Evolutionary conservation across 2,888 invertebrate species (phyloP), one percentile per base, ranked within the genome.

Genomic region (Rhorus exstirpatorius): DNA sequence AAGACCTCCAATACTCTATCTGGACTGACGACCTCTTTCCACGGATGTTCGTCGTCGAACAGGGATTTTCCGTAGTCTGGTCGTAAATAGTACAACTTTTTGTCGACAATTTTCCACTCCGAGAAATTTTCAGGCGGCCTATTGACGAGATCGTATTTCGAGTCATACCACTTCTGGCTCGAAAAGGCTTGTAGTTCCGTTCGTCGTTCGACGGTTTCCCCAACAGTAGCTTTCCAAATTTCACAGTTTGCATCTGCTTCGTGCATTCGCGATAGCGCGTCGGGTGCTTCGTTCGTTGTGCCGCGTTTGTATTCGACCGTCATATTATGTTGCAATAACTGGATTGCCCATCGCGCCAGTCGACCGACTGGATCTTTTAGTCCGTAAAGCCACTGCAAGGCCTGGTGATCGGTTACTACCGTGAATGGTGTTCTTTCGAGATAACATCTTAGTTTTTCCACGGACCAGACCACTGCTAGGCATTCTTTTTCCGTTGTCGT

Each of bases 301-400:
- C 85, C 83, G 0, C 83, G 75, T 7, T 58, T 53, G n/a, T 83
- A 76, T 10, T 72, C 67, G 8, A 85, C 41, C 0, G 68, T 68
- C 24, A 82, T 63, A 1, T 63, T 35, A 10, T 83, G 78, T 31
- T 77, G 67, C 0, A 58, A 79, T 1, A 83, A 49, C 14, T 78
- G 75, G 4, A 83, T 80, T 1, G 82, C 76, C 82, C 83, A 83
- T 41, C 85, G 58, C 4, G 83, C 84, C 0, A 85, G 41, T n/a
- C 81, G 78, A 26, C 72, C 61, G 38, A 38, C 51, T 1, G 72
- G 72, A 14, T 74, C 38, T 14, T 68, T 78, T 0, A 77, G 24
- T 12, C 77, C 81, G 4, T 81, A 51, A 8, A 81, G 26, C 81
- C 71, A 74, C 0, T 49, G 60, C 3, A 83, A 41, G 2, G 77